Evolutionary conservation across 2,888 invertebrate species (phyloP).

Genomic region (Furcula furcula): DNA sequence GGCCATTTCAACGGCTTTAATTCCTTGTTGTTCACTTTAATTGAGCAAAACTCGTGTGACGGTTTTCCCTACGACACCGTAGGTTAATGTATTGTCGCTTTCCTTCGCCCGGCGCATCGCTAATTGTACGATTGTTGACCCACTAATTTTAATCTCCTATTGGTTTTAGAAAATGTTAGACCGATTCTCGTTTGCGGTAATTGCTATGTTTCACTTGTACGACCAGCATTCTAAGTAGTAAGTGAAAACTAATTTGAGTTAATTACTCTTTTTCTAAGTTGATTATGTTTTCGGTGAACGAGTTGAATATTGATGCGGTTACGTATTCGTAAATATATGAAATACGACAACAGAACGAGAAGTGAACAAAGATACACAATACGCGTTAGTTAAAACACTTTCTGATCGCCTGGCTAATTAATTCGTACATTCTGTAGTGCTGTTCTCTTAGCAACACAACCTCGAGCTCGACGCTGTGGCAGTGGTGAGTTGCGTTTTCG

Average conservation of each 20-base stretch:
- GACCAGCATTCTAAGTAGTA: conserved; percentile 47
- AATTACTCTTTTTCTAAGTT: conserved; percentile 12
- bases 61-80: conserved; percentile 70
- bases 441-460: no score
- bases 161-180: conserved; percentile 54
- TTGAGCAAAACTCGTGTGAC: conserved; percentile 73
- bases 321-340: conserved; percentile 11
- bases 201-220: conserved; percentile 46
- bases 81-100: conserved; percentile 74
- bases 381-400: no score
- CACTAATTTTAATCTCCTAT: conserved; percentile 68
- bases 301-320: conserved; percentile 2
- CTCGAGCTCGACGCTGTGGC: no score
- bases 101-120: conserved; percentile 67
- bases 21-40: conserved; percentile 51
- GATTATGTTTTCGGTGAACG: conserved; percentile 8
- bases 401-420: no score
- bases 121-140: conserved; percentile 75
- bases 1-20: conserved; percentile 28
- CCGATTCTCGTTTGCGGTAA: conserved; percentile 41
- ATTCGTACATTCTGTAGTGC: no score
- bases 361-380: no score
- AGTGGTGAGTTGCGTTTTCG: no score
- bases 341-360: no score
- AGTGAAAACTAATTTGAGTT: conserved; percentile 23